Percentiles rank a stretch among this genome's conserved stretches.
These are phyloP conservation scores for Gorilla gorilla DNA, from an alignment of 2,113 vertebrate species.

Conservation along the genomic window DNA sequence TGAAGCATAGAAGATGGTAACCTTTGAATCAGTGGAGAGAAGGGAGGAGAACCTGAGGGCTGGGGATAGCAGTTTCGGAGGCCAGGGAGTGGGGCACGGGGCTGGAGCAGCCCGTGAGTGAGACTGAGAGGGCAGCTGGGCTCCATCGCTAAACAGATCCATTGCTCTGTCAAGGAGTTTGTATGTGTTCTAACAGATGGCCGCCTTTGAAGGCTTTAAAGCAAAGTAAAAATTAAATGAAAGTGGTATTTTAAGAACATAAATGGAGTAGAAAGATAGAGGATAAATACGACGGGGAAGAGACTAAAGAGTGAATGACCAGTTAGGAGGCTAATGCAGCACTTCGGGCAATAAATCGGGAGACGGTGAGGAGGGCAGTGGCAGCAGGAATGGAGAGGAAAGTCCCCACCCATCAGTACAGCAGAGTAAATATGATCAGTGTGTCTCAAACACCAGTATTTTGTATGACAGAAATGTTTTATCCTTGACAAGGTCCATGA, in stretches of 20 bases:
- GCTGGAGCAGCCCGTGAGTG: not conserved
- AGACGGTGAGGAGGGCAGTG: not conserved
- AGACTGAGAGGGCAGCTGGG: not conserved
- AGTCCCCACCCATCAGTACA: not conserved
- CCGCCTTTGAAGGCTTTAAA: not conserved
- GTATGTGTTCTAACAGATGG: not conserved
- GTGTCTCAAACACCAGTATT: not conserved
- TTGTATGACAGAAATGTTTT: not conserved
- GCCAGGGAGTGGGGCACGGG: no score
- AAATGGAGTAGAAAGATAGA: not conserved
- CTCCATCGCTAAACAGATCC: not conserved
- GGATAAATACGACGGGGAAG: not conserved
- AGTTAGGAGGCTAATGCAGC: not conserved
- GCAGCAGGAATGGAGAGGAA: not conserved
- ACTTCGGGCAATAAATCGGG: not conserved
- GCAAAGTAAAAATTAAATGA: not conserved
- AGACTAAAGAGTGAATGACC: not conserved
- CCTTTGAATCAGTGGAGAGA: not conserved
- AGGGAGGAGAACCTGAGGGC: not conserved
- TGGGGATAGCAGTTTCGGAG: not conserved
- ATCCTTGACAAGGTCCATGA: not conserved
- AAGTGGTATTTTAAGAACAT: not conserved
- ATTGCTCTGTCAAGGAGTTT: not conserved
- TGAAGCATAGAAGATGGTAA: not conserved
- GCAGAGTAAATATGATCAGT: not conserved